A percentile compares a stretch with the other conserved stretches of the same genome.
phyloP scores from a whole-genome alignment of 2,888 invertebrate genomes.

The Eubasilissa splendida region DNA sequence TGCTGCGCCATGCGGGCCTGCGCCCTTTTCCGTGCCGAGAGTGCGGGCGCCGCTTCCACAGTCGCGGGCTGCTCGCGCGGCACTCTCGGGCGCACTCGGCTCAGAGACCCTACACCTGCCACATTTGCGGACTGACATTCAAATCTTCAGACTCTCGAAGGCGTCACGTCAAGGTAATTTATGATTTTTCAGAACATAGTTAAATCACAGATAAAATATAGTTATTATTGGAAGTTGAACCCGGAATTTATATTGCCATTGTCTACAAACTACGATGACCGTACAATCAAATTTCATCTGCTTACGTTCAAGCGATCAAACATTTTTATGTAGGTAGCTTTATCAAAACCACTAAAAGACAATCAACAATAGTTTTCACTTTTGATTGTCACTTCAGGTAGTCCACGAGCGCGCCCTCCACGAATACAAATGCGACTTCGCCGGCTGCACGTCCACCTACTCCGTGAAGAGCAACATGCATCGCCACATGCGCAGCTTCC shows the following conservation, averaged over 20 bases:
- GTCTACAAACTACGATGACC: no score
- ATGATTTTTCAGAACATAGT: no score
- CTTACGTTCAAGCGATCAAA: no score
- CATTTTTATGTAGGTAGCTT: no score
- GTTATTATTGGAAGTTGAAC: no score
- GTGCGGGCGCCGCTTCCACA: conserved; percentile 34
- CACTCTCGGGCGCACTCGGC: conserved; percentile 37
- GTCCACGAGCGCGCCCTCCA: conserved; percentile 37
- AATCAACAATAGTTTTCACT: background rate
- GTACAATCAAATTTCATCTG: no score
- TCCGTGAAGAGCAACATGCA: conserved; percentile 48
- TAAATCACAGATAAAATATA: no score
- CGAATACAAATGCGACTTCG: conserved; percentile 45
- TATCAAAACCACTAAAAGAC: background rate
- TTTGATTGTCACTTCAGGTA: conserved; percentile 18
- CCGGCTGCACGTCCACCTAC: conserved; percentile 39
- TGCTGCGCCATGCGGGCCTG: conserved; percentile 37
- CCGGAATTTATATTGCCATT: no score
- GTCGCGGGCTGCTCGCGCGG: conserved; percentile 14
- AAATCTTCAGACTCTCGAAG: conserved; percentile 38
- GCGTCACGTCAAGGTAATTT: conserved; percentile 35
- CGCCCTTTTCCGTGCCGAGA: conserved; percentile 30
- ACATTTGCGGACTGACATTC: conserved; percentile 27
- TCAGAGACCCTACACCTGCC: conserved; percentile 22
- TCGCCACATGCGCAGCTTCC: conserved; percentile 47